A percentile compares a stretch with the other conserved stretches of the same genome.
phyloP scores from a whole-genome alignment of 2,888 invertebrate genomes.

The Apocheima hispidaria region DNA sequence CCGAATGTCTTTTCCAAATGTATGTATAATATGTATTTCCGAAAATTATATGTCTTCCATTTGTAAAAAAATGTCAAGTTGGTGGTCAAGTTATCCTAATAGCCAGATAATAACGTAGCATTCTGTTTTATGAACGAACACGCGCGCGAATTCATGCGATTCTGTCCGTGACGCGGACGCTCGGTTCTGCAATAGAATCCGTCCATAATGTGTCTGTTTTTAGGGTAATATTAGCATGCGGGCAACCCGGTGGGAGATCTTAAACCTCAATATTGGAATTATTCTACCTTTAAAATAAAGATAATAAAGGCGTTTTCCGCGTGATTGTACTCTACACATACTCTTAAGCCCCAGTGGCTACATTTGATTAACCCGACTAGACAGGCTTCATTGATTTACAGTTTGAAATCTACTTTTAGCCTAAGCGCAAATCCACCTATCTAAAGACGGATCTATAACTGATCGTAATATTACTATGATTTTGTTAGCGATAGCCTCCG shows the following conservation, averaged over 20 bases:
- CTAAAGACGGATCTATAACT: constrained; percentile 40
- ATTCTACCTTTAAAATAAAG: not conserved
- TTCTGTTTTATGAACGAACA: not conserved
- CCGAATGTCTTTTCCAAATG: too few relatives aligned
- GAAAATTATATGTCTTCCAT: too few relatives aligned
- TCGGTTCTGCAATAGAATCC: not conserved
- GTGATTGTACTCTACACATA: constrained; percentile 64
- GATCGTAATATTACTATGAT: constrained; percentile 19
- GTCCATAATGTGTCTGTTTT: not conserved
- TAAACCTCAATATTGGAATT: not conserved
- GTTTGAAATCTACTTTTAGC: constrained; percentile 73
- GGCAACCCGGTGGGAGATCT: too few relatives aligned
- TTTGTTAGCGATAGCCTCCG: too few relatives aligned
- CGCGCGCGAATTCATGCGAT: too few relatives aligned
- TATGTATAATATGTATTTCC: too few relatives aligned
- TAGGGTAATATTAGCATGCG: not conserved
- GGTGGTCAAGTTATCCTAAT: too few relatives aligned
- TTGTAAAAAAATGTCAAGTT: too few relatives aligned
- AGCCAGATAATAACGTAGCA: not conserved
- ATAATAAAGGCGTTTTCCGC: constrained; percentile 36
- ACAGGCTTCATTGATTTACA: constrained; percentile 84
- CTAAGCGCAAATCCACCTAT: constrained; percentile 64
- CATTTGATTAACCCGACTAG: constrained; percentile 86
- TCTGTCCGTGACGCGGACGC: too few relatives aligned
- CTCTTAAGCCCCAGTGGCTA: constrained; percentile 77